Conservation (phyloP, 2,113 vertebrate species). For the Patagioenas fasciata region DNA sequence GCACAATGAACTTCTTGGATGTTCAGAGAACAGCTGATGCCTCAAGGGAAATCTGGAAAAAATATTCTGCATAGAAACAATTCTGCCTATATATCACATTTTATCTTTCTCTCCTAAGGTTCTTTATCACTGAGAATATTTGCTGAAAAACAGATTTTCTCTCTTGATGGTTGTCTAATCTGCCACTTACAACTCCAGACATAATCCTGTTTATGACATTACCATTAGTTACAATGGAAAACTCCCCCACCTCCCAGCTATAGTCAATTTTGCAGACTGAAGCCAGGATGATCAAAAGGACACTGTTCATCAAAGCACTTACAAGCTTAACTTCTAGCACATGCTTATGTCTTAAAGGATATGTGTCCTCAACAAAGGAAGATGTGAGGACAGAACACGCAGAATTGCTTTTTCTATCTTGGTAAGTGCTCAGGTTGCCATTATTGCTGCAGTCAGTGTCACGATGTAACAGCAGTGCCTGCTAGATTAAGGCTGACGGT, state of each 20-base stretch:
- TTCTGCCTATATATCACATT: not conserved
- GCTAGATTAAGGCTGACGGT: fast-evolving
- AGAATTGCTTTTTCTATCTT: not conserved
- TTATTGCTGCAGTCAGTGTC: not conserved
- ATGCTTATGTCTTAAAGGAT: not conserved
- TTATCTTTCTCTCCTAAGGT: not conserved
- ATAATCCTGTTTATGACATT: not conserved
- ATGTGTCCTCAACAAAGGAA: not conserved
- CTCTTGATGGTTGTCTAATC: not conserved
- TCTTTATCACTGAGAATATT: not conserved
- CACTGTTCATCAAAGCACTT: not conserved
- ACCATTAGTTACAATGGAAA: not conserved
- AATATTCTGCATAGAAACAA: not conserved
- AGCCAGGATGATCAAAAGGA: not conserved
- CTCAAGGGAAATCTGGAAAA: conserved; percentile 26
- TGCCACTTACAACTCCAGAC: not conserved
- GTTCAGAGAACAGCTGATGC: conserved; percentile 18
- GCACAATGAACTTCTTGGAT: conserved; percentile 32
- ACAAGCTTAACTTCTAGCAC: not conserved
- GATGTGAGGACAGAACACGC: not conserved
- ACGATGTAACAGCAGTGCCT: not conserved
- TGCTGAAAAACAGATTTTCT: conserved; percentile 6
- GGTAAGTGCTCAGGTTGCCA: not conserved
- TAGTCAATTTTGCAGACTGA: not conserved
- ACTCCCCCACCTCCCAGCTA: not conserved